A percentile compares a stretch with the other conserved stretches of the same genome.
These are phyloP conservation scores for Branchellion lobata DNA, from an alignment of 2,888 invertebrate genomes.

Conservation along the genomic window DNA sequence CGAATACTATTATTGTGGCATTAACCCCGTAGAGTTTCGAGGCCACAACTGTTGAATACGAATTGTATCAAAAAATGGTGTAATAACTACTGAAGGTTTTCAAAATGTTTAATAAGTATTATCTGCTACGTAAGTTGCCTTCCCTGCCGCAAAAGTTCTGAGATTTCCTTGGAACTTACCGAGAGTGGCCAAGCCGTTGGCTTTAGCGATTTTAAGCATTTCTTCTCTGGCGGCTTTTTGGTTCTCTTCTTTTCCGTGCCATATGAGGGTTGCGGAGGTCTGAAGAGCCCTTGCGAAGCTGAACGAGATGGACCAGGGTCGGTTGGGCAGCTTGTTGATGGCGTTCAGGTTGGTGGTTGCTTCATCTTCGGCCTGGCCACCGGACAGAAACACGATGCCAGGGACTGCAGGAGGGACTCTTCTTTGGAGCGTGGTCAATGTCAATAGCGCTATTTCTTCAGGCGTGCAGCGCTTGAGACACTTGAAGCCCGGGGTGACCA, in stretches of 20 bases:
- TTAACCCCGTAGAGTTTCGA: too few species aligned
- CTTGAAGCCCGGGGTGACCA: conserved; percentile 90
- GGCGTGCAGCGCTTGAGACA: conserved; percentile 72
- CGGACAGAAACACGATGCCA: conserved; percentile 94
- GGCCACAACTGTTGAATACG: too few species aligned
- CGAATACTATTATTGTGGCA: too few species aligned
- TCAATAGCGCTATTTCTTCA: conserved; percentile 77
- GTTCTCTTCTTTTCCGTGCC: conserved; percentile 90
- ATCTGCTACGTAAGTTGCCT: conserved; percentile 88
- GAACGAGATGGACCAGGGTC: conserved; percentile 96
- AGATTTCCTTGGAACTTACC: conserved; percentile 91
- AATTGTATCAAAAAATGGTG: too few species aligned
- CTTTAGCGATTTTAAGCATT: conserved; percentile 88
- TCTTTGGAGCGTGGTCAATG: conserved; percentile 85
- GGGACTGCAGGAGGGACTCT: conserved; percentile 95
- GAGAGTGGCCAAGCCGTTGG: conserved; percentile 83
- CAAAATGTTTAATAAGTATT: conserved; percentile 90
- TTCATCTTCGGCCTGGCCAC: conserved; percentile 97
- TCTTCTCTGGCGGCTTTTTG: conserved; percentile 80
- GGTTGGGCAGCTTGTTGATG: conserved; percentile 78
- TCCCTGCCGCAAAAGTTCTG: conserved; percentile 76
- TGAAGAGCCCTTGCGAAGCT: conserved; percentile 95
- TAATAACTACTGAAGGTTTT: too few species aligned
- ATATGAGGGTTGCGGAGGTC: conserved; percentile 90
- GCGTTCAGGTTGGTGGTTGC: conserved; percentile 93